phyloP scores from a whole-genome alignment of 2,888 invertebrate genomes.

The Clepsis dumicolana region DNA sequence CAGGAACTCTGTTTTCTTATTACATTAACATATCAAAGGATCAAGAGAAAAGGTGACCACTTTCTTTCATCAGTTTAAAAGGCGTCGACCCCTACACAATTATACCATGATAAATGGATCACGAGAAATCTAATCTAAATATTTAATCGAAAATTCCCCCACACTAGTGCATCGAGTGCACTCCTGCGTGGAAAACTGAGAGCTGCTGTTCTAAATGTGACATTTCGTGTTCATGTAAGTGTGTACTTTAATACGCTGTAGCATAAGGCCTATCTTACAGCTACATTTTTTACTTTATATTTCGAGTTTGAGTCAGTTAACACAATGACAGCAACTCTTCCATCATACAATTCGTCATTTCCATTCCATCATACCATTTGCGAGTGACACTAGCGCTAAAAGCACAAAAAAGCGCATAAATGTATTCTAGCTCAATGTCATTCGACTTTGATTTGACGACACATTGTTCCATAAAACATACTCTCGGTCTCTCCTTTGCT shows the following conservation, averaged over 20 bases:
- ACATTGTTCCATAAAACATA: background rate
- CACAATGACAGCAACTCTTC: background rate
- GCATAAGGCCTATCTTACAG: background rate
- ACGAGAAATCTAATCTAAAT: constrained; percentile 85
- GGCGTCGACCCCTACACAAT: constrained; percentile 76
- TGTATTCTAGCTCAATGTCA: background rate
- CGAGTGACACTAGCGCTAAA: background rate
- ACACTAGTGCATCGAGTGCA: constrained; percentile 54
- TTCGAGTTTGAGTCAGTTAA: background rate
- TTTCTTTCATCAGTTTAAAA: constrained; percentile 67
- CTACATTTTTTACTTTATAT: background rate
- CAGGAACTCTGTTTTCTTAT: constrained; percentile 58
- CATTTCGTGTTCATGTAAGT: background rate
- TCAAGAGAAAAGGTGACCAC: constrained; percentile 62
- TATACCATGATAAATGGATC: constrained; percentile 84
- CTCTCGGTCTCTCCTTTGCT: background rate
- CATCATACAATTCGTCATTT: background rate
- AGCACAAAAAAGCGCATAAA: no score
- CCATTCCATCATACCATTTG: background rate
- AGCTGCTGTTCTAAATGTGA: background rate
- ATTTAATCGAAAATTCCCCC: constrained; percentile 84
- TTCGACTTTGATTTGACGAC: background rate
- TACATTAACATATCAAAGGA: constrained; percentile 83
- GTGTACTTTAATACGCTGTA: background rate
- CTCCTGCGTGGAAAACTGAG: constrained; percentile 45